phyloP scores from a whole-genome alignment of 2,797 vertebrate genomes.

The Siniperca scherzeri region DNA sequence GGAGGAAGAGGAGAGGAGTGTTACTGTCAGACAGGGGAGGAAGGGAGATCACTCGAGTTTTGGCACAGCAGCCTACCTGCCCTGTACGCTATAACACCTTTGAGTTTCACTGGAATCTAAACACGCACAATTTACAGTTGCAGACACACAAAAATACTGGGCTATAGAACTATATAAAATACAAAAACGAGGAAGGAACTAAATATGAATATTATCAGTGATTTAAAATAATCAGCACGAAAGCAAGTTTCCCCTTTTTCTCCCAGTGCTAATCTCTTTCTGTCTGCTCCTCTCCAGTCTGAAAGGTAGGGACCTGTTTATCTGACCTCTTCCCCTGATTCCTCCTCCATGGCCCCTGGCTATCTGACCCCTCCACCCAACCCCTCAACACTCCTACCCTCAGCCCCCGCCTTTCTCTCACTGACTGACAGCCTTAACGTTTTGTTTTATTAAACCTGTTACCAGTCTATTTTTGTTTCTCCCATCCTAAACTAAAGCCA shows the following conservation, averaged over 20 bases:
- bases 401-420: constrained; percentile 54
- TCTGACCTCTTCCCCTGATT: constrained; percentile 85
- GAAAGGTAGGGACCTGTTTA: constrained; percentile 84
- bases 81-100: constrained; percentile 49
- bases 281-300: constrained; percentile 65
- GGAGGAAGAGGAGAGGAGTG: constrained; percentile 77
- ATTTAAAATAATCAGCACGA: constrained; percentile 34
- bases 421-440: constrained; percentile 35
- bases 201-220: constrained; percentile 30
- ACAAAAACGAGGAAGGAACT: not conserved
- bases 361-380: constrained; percentile 83
- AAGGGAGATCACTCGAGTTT: constrained; percentile 71
- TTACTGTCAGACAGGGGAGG: constrained; percentile 82
- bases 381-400: constrained; percentile 50
- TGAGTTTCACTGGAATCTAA: constrained; percentile 27
- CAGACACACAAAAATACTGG: not conserved
- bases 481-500: constrained; percentile 67
- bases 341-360: constrained; percentile 82
- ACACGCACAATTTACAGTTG: constrained; percentile 33
- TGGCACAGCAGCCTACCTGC: constrained; percentile 77
- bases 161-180: not conserved
- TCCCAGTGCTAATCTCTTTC: constrained; percentile 45
- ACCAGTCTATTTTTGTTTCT: constrained; percentile 43
- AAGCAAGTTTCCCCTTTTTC: constrained; percentile 6
- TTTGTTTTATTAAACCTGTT: constrained; percentile 58